Evolutionary conservation across 2,113 vertebrate species (phyloP).

Genomic region (Excalfactoria chinensis): DNA sequence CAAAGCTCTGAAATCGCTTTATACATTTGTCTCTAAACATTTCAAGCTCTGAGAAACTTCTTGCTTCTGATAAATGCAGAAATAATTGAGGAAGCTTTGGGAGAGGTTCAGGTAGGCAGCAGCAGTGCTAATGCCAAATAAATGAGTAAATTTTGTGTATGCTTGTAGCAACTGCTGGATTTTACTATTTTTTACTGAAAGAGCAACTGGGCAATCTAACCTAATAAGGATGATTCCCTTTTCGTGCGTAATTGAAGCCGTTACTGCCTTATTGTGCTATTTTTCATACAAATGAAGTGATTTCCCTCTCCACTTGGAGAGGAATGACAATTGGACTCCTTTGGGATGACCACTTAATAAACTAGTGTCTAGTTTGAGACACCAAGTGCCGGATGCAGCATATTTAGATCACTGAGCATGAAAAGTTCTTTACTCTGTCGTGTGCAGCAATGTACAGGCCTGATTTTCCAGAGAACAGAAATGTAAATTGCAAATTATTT

Average conservation of each 20-base stretch:
- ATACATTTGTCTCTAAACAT: background rate
- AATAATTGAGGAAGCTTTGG: background rate
- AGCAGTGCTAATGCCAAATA: background rate
- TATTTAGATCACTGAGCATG: background rate
- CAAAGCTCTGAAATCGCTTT: background rate
- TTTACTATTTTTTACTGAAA: background rate
- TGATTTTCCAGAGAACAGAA: conserved; percentile 20
- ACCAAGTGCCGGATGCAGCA: background rate
- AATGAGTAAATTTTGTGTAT: background rate
- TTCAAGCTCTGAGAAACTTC: background rate
- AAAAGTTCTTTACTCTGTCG: conserved; percentile 15
- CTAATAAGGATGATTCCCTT: conserved; percentile 20
- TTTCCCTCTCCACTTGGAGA: background rate
- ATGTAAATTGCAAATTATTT: conserved; percentile 46
- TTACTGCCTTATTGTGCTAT: conserved; percentile 41
- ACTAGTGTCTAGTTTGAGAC: background rate
- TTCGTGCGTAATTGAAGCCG: conserved; percentile 14
- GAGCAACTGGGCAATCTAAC: background rate
- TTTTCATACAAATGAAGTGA: conserved; percentile 56
- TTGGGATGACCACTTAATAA: background rate
- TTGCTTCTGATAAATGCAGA: background rate
- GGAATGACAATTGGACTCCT: conserved; percentile 25
- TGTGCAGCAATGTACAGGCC: background rate
- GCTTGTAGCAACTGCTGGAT: background rate
- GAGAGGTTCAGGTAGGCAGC: background rate